Base-by-base conservation (phyloP, 2,888 invertebrate genomes). In the Sisyra nigra region DNA sequence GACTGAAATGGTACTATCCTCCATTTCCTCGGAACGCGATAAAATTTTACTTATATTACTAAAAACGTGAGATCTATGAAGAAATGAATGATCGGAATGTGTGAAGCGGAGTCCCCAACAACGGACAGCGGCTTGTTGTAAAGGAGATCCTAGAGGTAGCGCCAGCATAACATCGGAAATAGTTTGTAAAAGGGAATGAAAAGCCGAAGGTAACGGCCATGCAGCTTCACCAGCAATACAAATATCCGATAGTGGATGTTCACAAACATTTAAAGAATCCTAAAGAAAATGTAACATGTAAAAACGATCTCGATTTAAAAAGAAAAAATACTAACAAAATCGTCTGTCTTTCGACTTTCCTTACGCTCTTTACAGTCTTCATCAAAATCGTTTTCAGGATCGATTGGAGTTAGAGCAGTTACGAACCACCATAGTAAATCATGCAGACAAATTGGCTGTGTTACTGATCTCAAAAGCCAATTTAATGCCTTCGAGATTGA, bases 391-490 rank as follows among this genome's bases (percentile, higher is more conserved):
- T 63, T 61, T 41, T 70, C 67, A 2, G 66, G 54, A 33, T 65
- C 62, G 1, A 59, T 54, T 1, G 76, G 74, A 2, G 80, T 80
- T 32, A 94, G 67, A 0, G 93, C 83, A 10, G 81, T 78, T 15
- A 92, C 87, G 59, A 94, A 92, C 85, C 91, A 93, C 96, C 96
- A 96, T 59, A 97, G 74, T 8, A 96, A 71, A 63, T 97, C 96
- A 54, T 96, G 94, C 14, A 97, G 72, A 56, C 89, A 85, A 3
- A 82, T 80, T 3, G 91, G 84, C 58, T 91, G 91, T 0, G 92
- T 91, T 1, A 92, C 86, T 42, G 84, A 89, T 41, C 91, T 74
- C 37, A 97, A 65, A 15, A 98, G 65, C 97, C 97, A 98, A 59
- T 94, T 94, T 51, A 96, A 68, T 0, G 93, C 92, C 74, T 82